These are phyloP conservation scores for Uloborus plumipes DNA, from an alignment of 2,888 invertebrate genomes.

Conservation along the genomic window DNA sequence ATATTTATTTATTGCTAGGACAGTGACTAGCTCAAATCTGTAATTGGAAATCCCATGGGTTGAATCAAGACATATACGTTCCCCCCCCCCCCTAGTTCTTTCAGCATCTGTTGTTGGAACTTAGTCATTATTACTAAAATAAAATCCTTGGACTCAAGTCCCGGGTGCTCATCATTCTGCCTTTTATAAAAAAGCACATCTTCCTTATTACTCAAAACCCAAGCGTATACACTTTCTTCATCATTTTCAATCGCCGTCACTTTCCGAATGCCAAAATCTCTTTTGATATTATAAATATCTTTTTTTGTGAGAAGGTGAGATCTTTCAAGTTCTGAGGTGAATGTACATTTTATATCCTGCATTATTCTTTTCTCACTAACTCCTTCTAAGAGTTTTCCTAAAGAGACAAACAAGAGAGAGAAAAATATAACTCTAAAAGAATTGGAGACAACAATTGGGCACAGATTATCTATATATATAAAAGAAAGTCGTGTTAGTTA, in stretches of 20 bases:
- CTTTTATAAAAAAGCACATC: neutral
- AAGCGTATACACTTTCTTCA: neutral
- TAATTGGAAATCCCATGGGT: too few species aligned
- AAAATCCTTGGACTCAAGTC: neutral
- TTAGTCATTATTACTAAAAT: too few species aligned
- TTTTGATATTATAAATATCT: neutral
- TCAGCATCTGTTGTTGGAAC: too few species aligned
- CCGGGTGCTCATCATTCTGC: neutral
- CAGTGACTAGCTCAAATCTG: too few species aligned
- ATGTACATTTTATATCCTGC: neutral
- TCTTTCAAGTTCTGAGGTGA: neutral
- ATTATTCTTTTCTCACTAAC: neutral
- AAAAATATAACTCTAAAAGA: neutral
- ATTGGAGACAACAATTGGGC: neutral
- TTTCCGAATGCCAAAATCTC: too few species aligned
- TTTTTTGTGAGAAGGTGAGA: neutral
- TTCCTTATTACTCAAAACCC: neutral
- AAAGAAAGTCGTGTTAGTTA: too few species aligned
- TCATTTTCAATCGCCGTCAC: neutral
- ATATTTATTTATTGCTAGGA: too few species aligned
- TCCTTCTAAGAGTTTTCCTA: neutral
- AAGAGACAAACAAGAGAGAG: neutral
- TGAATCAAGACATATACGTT: too few species aligned
- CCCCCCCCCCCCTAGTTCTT: too few species aligned
- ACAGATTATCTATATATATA: too few species aligned